Evolutionary conservation across 2,113 vertebrate species (phyloP), one percentile per base, ranked within the genome.

Genomic region (Peromyscus polionotus): DNA sequence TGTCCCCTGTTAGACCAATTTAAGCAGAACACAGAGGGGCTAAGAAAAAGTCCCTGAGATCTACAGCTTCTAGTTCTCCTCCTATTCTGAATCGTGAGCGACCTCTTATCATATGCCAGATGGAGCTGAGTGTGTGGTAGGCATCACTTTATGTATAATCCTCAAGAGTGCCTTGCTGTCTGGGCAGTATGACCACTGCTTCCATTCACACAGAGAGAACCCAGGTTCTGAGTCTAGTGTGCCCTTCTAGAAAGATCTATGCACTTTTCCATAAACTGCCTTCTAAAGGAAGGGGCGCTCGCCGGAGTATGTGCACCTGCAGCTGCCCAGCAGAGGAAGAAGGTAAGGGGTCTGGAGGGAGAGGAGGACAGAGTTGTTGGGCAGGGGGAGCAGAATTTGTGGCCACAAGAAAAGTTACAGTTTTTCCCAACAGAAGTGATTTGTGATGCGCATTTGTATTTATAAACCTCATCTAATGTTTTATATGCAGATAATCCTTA

Each of bases 401-500:
- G 59, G 80, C 7, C 1, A 3, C 57, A 75, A 96, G 45, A 91
- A 96, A 88, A 45, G 42, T 33, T 48, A 42, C 48, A 42, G 31
- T 36, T 87, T 22, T 70, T 6, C 75, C 14, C 12, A 16, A 57
- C 26, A 88, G 10, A 20, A 65, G 51, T 70, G 77, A 57, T 79
- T 97, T 90, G 5, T n/a, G 33, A 83, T 51, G 75, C 16, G 14
- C 8, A 7, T 70, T 73, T 20, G 10, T 19, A 36, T 81, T 80
- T 73, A 83, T 54, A 70, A 87, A 83, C 68, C 59, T 84, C 90
- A 86, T 80, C 84, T 88, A 67, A 90, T 77, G 77, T 72, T 94
- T 92, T 86, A 75, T 36, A 24, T 48, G 22, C n/a, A 93, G 93
- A 67, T n/a, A 94, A 75, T 87, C 39, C 63, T 96, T 91, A 90